A percentile compares a stretch with the other conserved stretches of the same genome.
These are phyloP conservation scores for Pecten maximus DNA, from an alignment of 2,888 invertebrate species.

Conservation along the genomic window DNA sequence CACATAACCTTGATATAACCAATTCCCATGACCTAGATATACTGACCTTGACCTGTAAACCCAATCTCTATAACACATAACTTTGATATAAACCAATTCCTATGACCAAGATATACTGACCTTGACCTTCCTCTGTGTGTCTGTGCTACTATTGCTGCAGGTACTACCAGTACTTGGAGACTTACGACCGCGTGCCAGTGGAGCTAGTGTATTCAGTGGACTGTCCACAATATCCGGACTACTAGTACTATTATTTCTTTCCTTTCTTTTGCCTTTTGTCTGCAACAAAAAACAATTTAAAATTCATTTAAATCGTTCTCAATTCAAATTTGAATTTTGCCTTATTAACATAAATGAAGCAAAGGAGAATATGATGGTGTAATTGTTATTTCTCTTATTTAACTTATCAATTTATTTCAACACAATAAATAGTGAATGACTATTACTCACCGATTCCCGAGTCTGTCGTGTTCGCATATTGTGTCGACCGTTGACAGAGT, in stretches of 20 bases:
- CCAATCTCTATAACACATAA: background rate
- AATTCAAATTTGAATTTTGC: too few relatives aligned
- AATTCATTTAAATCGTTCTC: background rate
- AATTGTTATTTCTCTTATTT: too few relatives aligned
- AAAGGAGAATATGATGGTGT: too few relatives aligned
- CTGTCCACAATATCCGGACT: slow-evolving; percentile 77
- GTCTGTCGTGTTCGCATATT: slow-evolving; percentile 81
- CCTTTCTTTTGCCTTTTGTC: slow-evolving; percentile 69
- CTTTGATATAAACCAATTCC: background rate
- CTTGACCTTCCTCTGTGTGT: slow-evolving; percentile 70
- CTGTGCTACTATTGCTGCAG: slow-evolving; percentile 80
- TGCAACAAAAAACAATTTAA: too few relatives aligned
- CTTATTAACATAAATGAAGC: too few relatives aligned
- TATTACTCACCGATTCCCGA: slow-evolving; percentile 73
- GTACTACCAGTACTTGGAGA: slow-evolving; percentile 81
- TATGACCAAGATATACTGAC: slow-evolving; percentile 35
- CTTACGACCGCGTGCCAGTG: slow-evolving; percentile 74
- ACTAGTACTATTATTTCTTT: slow-evolving; percentile 78
- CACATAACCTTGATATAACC: background rate
- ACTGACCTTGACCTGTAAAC: background rate
- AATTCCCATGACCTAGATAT: background rate
- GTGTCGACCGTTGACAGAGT: slow-evolving; percentile 75
- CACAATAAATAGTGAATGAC: background rate
- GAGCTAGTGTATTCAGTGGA: slow-evolving; percentile 66
- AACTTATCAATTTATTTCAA: too few relatives aligned